Conservation (phyloP, 1,140 invertebrate genomes). For the Triops longicaudatus region DNA sequence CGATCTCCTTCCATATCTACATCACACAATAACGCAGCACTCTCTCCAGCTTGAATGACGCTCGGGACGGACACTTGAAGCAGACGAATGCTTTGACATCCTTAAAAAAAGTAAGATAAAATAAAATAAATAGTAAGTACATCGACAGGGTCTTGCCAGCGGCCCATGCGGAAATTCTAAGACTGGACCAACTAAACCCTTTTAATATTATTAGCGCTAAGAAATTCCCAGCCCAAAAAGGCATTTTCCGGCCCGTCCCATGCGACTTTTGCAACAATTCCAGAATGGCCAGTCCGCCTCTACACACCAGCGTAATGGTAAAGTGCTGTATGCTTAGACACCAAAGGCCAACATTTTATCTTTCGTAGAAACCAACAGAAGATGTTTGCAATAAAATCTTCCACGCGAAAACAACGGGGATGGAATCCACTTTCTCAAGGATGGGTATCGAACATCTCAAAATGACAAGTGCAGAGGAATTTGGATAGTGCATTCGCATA, state of each 20-base stretch:
- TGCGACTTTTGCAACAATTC: no score
- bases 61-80: conserved; percentile 30
- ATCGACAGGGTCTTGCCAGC: no score
- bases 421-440: background rate
- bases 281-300: no score
- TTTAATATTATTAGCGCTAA: no score
- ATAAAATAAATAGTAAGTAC: background rate
- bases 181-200: no score
- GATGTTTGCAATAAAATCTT: background rate
- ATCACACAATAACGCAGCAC: conserved; percentile 28
- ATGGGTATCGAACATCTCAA: background rate
- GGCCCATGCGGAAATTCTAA: no score
- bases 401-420: background rate
- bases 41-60: conserved; percentile 30
- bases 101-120: conserved; percentile 17
- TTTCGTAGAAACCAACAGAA: background rate
- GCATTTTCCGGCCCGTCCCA: no score
- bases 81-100: conserved; percentile 21
- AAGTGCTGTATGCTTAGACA: background rate
- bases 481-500: background rate
- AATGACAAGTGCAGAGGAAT: background rate
- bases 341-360: background rate
- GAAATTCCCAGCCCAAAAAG: no score
- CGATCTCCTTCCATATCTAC: conserved; percentile 30
- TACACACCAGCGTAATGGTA: background rate